Base-by-base conservation (phyloP, 2,797 vertebrate genomes). In the Carduelis carduelis region DNA sequence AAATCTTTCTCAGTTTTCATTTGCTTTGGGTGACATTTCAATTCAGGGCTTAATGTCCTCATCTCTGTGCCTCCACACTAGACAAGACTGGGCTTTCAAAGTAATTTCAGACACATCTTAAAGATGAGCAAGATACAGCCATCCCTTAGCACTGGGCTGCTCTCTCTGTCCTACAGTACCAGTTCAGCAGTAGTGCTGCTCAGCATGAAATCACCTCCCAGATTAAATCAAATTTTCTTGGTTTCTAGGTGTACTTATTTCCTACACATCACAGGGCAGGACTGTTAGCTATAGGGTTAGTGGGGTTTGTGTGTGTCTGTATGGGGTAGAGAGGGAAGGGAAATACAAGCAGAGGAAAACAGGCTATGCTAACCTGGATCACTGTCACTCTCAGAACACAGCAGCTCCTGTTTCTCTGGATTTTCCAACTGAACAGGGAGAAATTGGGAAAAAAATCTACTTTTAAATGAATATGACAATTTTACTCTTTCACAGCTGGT, bases 241-340 rank as follows among this genome's bases (percentile, higher is more conserved):
- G 15, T 77, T 55, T 94, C 19, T 47, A 53, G 14, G 30, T 53
- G 19, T 23, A 9, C 7, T 66, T 59, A 30, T 26, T 72, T 82
- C 23, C 56, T 43, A 5, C 3, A 2, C 8, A 9, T 46, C 61
- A 28, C 21, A 53, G 6, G 9, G 37, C 19, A 61, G n/a, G 9
- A 26, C 15, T 65, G 30, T 9, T 24, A 69, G 20, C 34, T 47
- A 21, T 30, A 30, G 24, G 9, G 55, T 21, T 44, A 52, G 20
- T 15, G 26, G 35, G 8, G 13, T 0, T 0, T 3, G 5, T 22
- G 26, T 12, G 18, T 9, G 9, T 23, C 8, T n/a, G 12, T 34
- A 2, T 4, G 30, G 43, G 41, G 6, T 3, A 50, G 41, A 64
- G 44, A 75, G 22, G 12, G 43, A 78, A 82, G 34, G 11, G 16